A percentile compares a stretch with the other conserved stretches of the same genome.
Evolutionary conservation across 2,113 vertebrate genomes (phyloP).

Genomic region (Cololabis saira): DNA sequence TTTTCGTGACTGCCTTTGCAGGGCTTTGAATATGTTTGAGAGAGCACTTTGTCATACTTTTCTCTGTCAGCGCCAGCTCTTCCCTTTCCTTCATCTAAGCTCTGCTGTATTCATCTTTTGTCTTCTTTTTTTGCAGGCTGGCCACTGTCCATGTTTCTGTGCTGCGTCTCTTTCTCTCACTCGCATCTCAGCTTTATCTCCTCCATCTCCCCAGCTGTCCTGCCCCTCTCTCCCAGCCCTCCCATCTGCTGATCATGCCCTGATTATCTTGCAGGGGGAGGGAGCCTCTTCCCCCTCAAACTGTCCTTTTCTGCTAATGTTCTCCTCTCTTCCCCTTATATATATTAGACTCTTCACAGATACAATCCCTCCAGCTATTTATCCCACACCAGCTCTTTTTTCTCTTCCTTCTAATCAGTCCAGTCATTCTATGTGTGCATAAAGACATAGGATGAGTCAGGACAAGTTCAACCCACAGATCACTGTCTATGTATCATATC

Average conservation of each 20-base stretch:
- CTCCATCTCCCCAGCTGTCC: slow-evolving; percentile 69
- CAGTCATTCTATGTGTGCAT: slow-evolving; percentile 61
- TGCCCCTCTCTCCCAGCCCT: slow-evolving; percentile 61
- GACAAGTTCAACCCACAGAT: slow-evolving; percentile 74
- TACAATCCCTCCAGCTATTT: slow-evolving; percentile 14
- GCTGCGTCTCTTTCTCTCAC: slow-evolving; percentile 40
- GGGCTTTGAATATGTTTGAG: slow-evolving; percentile 37
- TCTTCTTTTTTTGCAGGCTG: slow-evolving; percentile 34
- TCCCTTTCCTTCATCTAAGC: slow-evolving; percentile 18
- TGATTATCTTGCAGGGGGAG: slow-evolving; percentile 62
- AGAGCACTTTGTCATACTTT: slow-evolving; percentile 62
- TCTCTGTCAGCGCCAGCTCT: slow-evolving; percentile 33
- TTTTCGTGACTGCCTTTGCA: slow-evolving; percentile 32
- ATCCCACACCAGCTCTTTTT: background rate
- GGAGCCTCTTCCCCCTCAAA: slow-evolving; percentile 31
- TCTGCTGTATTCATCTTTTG: slow-evolving; percentile 40
- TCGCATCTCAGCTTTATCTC: slow-evolving; percentile 58
- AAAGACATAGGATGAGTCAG: slow-evolving; percentile 65
- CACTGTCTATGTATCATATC: slow-evolving; percentile 74
- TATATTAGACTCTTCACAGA: slow-evolving; percentile 41
- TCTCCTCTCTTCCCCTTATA: slow-evolving; percentile 38
- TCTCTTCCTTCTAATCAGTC: slow-evolving; percentile 34
- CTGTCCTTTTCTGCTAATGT: slow-evolving; percentile 43
- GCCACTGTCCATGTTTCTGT: slow-evolving; percentile 52
- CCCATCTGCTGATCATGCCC: slow-evolving; percentile 76